These are phyloP conservation scores for Crambe crambe DNA, from an alignment of 37 sponge, comb jelly and placozoan species.

Conservation along the genomic window DNA sequence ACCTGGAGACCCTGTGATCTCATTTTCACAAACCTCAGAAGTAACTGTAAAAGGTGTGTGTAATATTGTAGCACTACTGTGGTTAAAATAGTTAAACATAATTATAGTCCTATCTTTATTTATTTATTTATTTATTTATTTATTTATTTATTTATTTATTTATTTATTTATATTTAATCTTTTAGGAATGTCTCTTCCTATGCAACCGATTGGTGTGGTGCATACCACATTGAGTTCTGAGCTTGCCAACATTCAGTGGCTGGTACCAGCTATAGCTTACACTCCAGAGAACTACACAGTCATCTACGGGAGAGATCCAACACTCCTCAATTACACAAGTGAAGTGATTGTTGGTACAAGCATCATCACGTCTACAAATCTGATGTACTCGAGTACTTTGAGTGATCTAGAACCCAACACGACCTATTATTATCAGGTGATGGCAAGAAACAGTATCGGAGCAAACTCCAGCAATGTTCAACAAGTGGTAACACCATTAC, in stretches of 20 bases:
- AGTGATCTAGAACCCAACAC: conserved; percentile 6
- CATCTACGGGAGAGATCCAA: not conserved
- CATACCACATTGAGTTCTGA: conserved; percentile 4
- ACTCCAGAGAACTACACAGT: conserved; percentile 25
- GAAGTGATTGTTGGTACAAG: not conserved
- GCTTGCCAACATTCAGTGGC: not conserved
- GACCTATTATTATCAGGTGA: conserved; percentile 9
- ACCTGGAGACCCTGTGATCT: conserved; percentile 24
- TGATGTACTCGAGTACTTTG: conserved; percentile 11
- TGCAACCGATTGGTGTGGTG: conserved; percentile 1
- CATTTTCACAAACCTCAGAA: not conserved
- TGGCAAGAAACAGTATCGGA: conserved; percentile 14
- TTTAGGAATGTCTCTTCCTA: not conserved
- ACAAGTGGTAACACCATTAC: not conserved
- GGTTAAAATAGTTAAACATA: too few relatives aligned
- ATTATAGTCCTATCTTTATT: too few relatives aligned
- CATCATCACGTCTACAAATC: not conserved
- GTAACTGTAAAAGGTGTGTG: conserved; percentile 13
- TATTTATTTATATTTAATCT: not conserved
- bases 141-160: not conserved
- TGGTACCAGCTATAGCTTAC: conserved; percentile 4
- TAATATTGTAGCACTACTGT: too few relatives aligned
- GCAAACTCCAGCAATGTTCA: not conserved
- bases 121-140: not conserved
- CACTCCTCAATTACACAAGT: conserved; percentile 4